Percentiles rank a stretch among this genome's conserved stretches.
These are phyloP conservation scores for Pipistrellus pygmaeus DNA, from an alignment of 2,797 vertebrate species.

Conservation along the genomic window DNA sequence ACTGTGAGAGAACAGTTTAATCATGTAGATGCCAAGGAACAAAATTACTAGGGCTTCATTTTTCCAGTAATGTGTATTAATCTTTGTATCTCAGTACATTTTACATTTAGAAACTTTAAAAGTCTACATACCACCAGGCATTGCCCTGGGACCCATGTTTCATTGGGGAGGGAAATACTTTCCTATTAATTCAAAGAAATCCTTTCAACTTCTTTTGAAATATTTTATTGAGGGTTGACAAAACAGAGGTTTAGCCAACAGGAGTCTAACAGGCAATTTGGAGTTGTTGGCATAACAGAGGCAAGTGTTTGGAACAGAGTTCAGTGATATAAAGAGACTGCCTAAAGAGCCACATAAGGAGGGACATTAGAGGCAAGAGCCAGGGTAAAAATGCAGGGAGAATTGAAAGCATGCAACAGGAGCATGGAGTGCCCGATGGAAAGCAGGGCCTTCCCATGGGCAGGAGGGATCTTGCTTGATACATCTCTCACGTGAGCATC, in stretches of 20 bases:
- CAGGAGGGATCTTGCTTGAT: neutral
- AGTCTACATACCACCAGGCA: neutral
- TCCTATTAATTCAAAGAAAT: neutral
- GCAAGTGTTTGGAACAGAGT: slow-evolving; percentile 11
- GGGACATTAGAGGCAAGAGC: neutral
- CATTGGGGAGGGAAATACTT: neutral
- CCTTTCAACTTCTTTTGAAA: neutral
- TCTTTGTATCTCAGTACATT: neutral
- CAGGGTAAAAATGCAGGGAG: neutral
- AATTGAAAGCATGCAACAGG: neutral
- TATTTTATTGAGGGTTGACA: neutral
- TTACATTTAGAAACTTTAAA: slow-evolving; percentile 2
- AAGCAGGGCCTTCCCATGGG: neutral
- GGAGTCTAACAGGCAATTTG: neutral
- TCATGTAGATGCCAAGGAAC: neutral
- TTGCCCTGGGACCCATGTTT: neutral
- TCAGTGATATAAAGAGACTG: neutral
- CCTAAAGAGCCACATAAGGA: neutral
- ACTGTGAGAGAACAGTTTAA: neutral
- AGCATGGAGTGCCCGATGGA: rapidly evolving
- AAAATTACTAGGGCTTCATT: neutral
- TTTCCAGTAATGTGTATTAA: neutral
- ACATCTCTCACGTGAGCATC: neutral
- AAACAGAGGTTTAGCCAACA: neutral
- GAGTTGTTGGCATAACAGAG: neutral